Evolutionary conservation across 2,113 vertebrate genomes (phyloP), one percentile per base, ranked within the genome.

Genomic region (Promerops cafer): DNA sequence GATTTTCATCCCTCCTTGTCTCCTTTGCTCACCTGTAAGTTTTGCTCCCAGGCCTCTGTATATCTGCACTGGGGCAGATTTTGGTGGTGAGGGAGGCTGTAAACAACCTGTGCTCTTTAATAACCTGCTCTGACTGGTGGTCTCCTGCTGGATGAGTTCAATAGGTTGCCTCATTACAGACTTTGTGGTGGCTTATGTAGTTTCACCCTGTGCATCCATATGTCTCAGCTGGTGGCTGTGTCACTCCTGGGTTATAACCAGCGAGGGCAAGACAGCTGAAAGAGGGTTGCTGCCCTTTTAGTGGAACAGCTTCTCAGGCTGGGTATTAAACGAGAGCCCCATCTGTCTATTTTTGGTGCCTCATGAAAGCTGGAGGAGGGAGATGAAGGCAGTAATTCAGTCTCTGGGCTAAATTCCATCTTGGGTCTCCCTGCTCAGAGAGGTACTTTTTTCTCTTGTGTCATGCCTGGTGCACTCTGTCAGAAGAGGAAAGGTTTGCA

Each of bases 261-360:
- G 60, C 0, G 0, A 95, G 78, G 76, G 79, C 76, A 68, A 78
- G 82, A 65, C 82, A 92, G 90, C 87, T 96, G 90, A 94, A 93
- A 96, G 82, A 79, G 81, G 85, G 80, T 81, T 96, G 49, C 85
- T 96, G 89, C 94, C 94, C 94, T 97, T 95, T 97, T 39, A 87
- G 76, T 61, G 71, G 84, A 93, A 61, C n/a, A 70, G 89, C 81
- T 88, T 94, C 90, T 90, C 83, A 83, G 81, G 78, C 87, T 92
- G 94, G 91, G 39, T 93, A 94, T 94, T 97, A 91, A 89, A 82
- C 77, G 37, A 87, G 91, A 91, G 68, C n/a, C 91, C 94, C 96
- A 97, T 97, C 97, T 97, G 96, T 97, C 95, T 85, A 31, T 61
- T 79, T 93, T 74, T 77, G 63, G 65, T 89, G 77, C 37, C 40